Base-by-base conservation (phyloP, 2,797 vertebrate genomes). In the Dallia pectoralis region DNA sequence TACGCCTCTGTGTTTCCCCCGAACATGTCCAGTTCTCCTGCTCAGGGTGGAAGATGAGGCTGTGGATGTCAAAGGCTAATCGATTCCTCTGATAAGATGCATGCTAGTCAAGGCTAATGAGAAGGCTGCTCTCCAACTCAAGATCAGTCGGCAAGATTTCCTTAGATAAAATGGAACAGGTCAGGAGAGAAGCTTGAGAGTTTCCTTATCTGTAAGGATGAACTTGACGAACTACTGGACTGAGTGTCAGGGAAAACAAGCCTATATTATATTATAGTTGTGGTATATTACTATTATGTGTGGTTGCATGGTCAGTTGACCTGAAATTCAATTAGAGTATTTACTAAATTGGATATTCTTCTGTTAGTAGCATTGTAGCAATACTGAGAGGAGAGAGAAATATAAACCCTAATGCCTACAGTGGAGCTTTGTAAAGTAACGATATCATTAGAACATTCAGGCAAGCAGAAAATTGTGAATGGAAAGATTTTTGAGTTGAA, bases 121-220 rank as follows among this genome's bases (percentile, higher is more conserved):
- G 87, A 78, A 98, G 91, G 40, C 96, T 97, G 92, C 94, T 98
- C 86, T 98, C 96, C 79, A 98, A 94, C 92, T 97, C 96, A 0
- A 96, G 95, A 91, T 98, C 96, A 36, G 96, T 98, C 85, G 97
- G 91, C 68, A 98, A 88, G 96, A 98, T 97, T 85, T 97, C 97
- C 96, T 98, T 77, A 62, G 82, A 86, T 44, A 56, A 90, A 82
- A 87, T 67, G 76, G 80, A 86, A 89, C 79, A 81, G 72, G 69
- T 87, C 79, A 59, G 32, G 9, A 47, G 25, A 53, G 19, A 16
- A 61, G 53, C 40, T 12, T 44, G 40, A 44, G 9, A 11, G 40
- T 44, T 44, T 12, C 40, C 12, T 44, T 44, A 44, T 44, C 40
- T 44, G 11, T 11, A 59, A 27, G 22, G 53, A 59, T 59, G 22